Conservation (phyloP, 2,797 vertebrate genomes). For the Etheostoma perlongum region DNA sequence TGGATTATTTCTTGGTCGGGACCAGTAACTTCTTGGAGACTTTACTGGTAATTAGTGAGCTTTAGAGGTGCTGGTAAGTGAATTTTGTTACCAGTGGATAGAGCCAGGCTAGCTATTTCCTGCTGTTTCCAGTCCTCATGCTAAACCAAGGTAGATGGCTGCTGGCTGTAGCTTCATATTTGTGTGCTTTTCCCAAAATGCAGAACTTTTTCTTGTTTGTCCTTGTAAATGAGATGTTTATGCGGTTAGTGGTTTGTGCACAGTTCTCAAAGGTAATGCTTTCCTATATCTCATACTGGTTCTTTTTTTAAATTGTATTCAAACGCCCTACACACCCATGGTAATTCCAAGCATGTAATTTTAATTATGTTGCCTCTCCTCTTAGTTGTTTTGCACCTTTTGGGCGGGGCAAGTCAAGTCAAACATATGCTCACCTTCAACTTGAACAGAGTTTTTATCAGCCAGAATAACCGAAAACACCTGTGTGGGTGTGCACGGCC, state of each 20-base stretch:
- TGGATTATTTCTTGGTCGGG: neutral
- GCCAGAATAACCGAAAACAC: neutral
- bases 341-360: neutral
- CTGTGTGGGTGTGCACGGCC: neutral
- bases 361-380: neutral
- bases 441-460: slow-evolving; percentile 1
- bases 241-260: neutral
- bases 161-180: neutral
- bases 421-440: slow-evolving; percentile 1
- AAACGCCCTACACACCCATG: neutral
- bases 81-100: neutral
- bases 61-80: neutral
- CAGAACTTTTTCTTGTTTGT: neutral
- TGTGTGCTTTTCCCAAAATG: too few species aligned
- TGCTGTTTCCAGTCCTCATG: neutral
- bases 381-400: neutral
- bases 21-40: neutral
- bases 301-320: neutral
- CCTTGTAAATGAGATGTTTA: neutral
- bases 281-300: neutral
- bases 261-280: neutral
- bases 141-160: neutral
- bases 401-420: neutral
- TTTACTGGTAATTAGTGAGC: neutral
- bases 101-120: neutral